phyloP scores from a whole-genome alignment of 2,888 invertebrate genomes.

The Temnothorax rugatulus region DNA sequence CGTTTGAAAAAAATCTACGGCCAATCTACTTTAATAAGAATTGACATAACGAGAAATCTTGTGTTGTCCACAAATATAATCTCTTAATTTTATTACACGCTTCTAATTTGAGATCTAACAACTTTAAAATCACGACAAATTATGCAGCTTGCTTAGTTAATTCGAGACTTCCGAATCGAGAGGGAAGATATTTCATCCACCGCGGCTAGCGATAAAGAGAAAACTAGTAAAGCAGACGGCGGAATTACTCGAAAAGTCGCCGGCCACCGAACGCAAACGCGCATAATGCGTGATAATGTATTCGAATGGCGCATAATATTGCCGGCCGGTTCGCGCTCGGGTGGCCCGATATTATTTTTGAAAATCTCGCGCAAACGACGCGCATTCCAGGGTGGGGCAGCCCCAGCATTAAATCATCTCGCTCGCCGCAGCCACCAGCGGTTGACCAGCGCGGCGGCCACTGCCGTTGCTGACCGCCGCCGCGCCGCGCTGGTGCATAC shows the following conservation, averaged over 20 bases:
- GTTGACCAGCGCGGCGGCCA: constrained; percentile 44
- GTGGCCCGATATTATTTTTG: constrained; percentile 80
- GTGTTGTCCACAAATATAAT: neutral
- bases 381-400: constrained; percentile 86
- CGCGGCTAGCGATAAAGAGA: neutral
- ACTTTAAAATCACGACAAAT: neutral
- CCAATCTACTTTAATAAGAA: constrained; percentile 22
- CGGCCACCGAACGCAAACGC: neutral
- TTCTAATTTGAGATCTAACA: neutral
- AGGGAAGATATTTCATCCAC: neutral
- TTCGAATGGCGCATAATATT: constrained; percentile 64
- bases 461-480: constrained; percentile 43
- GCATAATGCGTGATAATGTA: constrained; percentile 38
- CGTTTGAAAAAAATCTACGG: neutral
- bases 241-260: constrained; percentile 22
- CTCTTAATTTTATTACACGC: neutral
- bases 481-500: constrained; percentile 22
- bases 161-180: neutral
- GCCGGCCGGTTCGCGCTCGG: constrained; percentile 63
- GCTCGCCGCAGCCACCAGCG: constrained; percentile 56
- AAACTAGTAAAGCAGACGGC: neutral
- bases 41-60: neutral
- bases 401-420: constrained; percentile 75
- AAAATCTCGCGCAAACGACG: constrained; percentile 84
- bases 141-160: neutral